Evolutionary conservation across 2,797 vertebrate genomes (phyloP).

Genomic region (Galagoides demidoff): DNA sequence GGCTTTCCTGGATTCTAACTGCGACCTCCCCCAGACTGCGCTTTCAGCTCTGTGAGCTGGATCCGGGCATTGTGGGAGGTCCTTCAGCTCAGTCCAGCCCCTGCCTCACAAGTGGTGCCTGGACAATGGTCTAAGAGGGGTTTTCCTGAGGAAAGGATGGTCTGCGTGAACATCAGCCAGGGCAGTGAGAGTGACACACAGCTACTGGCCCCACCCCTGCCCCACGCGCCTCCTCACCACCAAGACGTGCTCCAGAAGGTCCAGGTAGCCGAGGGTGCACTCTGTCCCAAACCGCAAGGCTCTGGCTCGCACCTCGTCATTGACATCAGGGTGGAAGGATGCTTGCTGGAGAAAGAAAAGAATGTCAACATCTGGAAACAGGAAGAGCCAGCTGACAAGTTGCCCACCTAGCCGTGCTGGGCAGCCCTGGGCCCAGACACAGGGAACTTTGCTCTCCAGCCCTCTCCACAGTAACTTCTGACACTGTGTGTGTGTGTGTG

Average conservation of each 20-base stretch:
- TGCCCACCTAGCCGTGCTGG: not conserved
- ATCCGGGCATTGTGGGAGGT: accelerated
- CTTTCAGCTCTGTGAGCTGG: not conserved
- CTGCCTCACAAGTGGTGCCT: not conserved
- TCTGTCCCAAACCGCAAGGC: slow-evolving; percentile 94
- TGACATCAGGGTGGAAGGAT: slow-evolving; percentile 94
- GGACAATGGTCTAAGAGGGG: not conserved
- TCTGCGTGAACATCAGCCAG: not conserved
- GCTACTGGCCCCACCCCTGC: not conserved
- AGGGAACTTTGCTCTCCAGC: not conserved
- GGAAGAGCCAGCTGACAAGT: not conserved
- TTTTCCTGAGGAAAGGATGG: not conserved
- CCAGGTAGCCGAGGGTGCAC: slow-evolving; percentile 94
- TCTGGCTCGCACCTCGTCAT: slow-evolving; percentile 90
- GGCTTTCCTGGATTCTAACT: not conserved
- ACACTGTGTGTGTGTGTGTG: not conserved
- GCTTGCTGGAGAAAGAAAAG: slow-evolving; percentile 91
- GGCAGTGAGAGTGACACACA: not conserved
- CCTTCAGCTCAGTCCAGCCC: not conserved
- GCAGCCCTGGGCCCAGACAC: not conserved
- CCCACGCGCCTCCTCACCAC: slow-evolving; percentile 87
- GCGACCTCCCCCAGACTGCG: not conserved
- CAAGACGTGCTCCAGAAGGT: slow-evolving; percentile 96
- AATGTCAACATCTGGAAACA: not conserved
- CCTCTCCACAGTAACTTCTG: not conserved